Base-by-base conservation (phyloP, 2,113 vertebrate species). In the Mus pahari region DNA sequence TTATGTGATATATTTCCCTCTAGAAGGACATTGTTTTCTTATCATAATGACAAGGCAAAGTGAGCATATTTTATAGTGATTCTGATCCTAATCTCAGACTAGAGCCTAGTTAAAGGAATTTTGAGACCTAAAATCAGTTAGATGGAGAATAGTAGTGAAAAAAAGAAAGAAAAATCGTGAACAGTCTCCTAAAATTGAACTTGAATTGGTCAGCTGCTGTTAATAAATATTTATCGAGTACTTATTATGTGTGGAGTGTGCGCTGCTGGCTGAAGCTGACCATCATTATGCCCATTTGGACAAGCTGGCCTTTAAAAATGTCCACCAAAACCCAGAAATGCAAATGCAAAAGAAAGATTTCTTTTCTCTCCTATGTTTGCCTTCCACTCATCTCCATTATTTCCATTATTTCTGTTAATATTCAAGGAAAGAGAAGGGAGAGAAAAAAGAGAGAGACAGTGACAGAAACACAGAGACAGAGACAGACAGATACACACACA, bases 211-310 rank as follows among this genome's bases (percentile, higher is more conserved):
- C 83, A 96, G 96, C 91, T 88, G 79, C 68, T 91, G 42, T 66
- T 94, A 95, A 96, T 98, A 97, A 96, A 97, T 97, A 97, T 97
- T 94, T 96, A 96, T 95, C 55, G 64, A 64, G 68, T 88, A 71
- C 92, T 97, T 93, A 94, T 91, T 92, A 96, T 96, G 84, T 93
- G 84, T 58, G 5, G 50, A 88, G 24, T 81, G 64, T 97, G 62
- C 39, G 74, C 55, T 86, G 45, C 7, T 0, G 64, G 75, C 75
- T 94, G 79, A 92, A 86, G 45, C 70, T 91, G 70, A 28, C 70
- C 53, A 53, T 79, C 62, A 31, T 94, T 94, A 39, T 55, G 58
- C n/a, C 64, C 58, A 58, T 94, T 92, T 90, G 77, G 75, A 93
- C 94, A 60, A 87, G 39, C 31, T 79, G 60, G 45, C 62, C 53